phyloP scores from a whole-genome alignment of 2,113 vertebrate genomes.

The Limanda limanda region DNA sequence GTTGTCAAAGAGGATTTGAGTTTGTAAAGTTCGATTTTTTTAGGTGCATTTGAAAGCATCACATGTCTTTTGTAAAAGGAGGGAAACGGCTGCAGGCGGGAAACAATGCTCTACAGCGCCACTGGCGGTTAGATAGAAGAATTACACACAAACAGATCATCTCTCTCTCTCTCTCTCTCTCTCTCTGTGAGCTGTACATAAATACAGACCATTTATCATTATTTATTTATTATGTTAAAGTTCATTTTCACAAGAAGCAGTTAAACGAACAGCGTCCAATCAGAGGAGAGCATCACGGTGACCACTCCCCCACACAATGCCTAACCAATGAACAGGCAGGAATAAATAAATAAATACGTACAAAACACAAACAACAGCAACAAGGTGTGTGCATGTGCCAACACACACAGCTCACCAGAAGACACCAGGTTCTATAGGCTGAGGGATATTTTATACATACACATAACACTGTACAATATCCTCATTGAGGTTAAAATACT shows the following conservation, averaged over 20 bases:
- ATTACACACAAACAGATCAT: background rate
- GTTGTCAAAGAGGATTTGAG: background rate
- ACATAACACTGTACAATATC: slow-evolving; percentile 66
- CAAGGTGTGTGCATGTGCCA: slow-evolving; percentile 36
- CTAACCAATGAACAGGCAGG: slow-evolving; percentile 50
- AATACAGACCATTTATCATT: background rate
- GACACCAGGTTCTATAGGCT: slow-evolving; percentile 47
- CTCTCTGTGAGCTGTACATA: too few relatives aligned
- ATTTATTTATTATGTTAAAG: slow-evolving; percentile 73
- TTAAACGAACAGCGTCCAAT: slow-evolving; percentile 74
- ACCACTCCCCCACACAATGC: slow-evolving; percentile 33
- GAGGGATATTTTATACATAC: slow-evolving; percentile 53
- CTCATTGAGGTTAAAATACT: slow-evolving; percentile 77
- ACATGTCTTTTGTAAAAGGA: slow-evolving; percentile 48
- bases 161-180: too few relatives aligned
- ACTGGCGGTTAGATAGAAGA: slow-evolving; percentile 1
- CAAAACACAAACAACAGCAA: slow-evolving; percentile 53
- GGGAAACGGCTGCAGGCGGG: slow-evolving; percentile 54
- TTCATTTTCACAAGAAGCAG: slow-evolving; percentile 78
- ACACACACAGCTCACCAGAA: slow-evolving; percentile 55
- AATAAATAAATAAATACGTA: slow-evolving; percentile 68
- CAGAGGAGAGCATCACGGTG: slow-evolving; percentile 74
- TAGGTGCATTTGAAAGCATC: slow-evolving; percentile 19
- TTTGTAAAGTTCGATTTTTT: background rate
- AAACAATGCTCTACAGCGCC: slow-evolving; percentile 38